Evolutionary conservation across 1,140 invertebrate species (phyloP), one percentile per base, ranked within the genome.

Genomic region (Adelges cooleyi): DNA sequence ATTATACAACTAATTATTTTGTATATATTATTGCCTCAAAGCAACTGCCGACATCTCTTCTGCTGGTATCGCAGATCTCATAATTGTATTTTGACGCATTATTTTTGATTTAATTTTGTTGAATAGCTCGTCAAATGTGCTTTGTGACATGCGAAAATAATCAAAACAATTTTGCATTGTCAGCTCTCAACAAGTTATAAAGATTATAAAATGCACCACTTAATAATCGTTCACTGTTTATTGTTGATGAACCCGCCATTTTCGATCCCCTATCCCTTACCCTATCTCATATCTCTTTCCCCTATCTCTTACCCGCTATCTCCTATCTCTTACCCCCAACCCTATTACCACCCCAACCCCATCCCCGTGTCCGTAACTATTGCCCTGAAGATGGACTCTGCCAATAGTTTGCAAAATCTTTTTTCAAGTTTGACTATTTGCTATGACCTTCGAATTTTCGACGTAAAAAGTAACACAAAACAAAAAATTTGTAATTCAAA

Each of bases 11-110:
- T 46, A 46, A 18, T 46, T 46, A 46, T 46, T 46, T 46, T 46
- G 44, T 46, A 18, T 46, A 46, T 46, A 2, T 46, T 46, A 46
- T 46, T 46, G 75, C 54, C 72, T 69, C 18, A 75, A 59, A 49
- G 74, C 75, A 40, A 70, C 71, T 38, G 69, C 68, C 27, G 75
- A 69, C 52, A 72, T 68, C 68, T 75, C 71, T 59, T 74, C 66
- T 66, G 71, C 67, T 54, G 71, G 69, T 66, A 76, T 74, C 42
- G 70, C 68, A 68, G 66, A 46, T 68, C 74, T 68, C 73, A 76
- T 73, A 18, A 68, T 51, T 48, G 73, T 75, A 68, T 75, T 66
- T 69, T 73, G 20, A 70, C 73, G 73, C 48, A 67, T 66, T 66
- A 73, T 74, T 18, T 68, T 49, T 44, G 72, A 69, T 23, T 44